These are phyloP conservation scores for Meganola albula DNA, from an alignment of 2,888 invertebrate genomes.

Conservation along the genomic window DNA sequence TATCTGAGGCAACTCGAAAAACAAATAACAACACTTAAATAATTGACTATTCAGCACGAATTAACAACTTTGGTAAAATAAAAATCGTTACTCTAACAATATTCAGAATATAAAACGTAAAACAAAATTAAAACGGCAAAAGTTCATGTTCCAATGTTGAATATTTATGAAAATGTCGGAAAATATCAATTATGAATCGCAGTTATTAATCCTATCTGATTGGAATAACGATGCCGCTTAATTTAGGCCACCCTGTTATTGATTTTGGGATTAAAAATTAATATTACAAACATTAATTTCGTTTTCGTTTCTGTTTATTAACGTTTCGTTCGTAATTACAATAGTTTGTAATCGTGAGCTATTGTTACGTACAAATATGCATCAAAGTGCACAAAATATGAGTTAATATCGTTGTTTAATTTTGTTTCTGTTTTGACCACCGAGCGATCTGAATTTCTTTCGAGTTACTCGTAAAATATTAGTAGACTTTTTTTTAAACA, in stretches of 20 bases:
- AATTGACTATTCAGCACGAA: conserved; percentile 11
- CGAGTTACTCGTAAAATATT: too few species aligned
- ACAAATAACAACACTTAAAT: conserved; percentile 13
- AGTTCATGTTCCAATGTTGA: conserved; percentile 44
- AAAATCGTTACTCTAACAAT: conserved; percentile 20
- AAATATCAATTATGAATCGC: conserved; percentile 50
- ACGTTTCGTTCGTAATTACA: too few species aligned
- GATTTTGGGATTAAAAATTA: conserved; percentile 30
- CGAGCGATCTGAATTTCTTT: too few species aligned
- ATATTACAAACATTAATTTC: conserved; percentile 16
- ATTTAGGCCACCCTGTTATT: conserved; percentile 34
- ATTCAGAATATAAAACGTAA: conserved; percentile 24
- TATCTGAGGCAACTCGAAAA: too few species aligned
- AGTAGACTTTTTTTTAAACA: too few species aligned
- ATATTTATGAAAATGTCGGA: conserved; percentile 61
- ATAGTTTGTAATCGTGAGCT: too few species aligned
- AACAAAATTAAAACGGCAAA: conserved; percentile 38
- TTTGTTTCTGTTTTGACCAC: too few species aligned
- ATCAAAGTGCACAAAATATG: too few species aligned
- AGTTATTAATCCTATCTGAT: conserved; percentile 50
- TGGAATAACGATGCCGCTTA: conserved; percentile 46
- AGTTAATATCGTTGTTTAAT: too few species aligned
- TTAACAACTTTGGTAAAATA: conserved; percentile 14
- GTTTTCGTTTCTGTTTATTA: conserved; percentile 11
- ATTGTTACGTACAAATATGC: too few species aligned